phyloP scores from a whole-genome alignment of 1,140 invertebrate genomes.

The Drosophila carrolli region DNA sequence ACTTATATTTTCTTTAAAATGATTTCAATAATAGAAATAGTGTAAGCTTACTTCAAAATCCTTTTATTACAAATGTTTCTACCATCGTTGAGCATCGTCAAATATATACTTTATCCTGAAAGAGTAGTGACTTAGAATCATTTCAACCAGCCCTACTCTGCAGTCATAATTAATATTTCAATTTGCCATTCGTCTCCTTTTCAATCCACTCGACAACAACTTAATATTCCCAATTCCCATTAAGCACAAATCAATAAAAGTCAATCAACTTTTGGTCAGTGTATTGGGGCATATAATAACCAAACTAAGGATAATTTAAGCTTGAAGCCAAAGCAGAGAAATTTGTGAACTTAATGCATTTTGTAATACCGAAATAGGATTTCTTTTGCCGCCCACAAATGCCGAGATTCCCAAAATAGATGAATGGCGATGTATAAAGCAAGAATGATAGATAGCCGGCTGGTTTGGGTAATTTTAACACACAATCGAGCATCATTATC shows the following conservation, averaged over 20 bases:
- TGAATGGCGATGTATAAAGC: conserved; percentile 9
- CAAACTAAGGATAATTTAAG: conserved; percentile 24
- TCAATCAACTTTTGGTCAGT: conserved; percentile 39
- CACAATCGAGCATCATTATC: conserved; percentile 60
- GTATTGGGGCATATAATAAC: conserved; percentile 14
- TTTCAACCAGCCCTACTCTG: conserved; percentile 1
- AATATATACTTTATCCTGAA: neutral
- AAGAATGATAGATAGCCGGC: conserved; percentile 3
- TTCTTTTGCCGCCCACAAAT: conserved; percentile 33
- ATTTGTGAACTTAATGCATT: conserved; percentile 35
- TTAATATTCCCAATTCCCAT: conserved; percentile 47
- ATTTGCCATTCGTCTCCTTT: conserved; percentile 1
- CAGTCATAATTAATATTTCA: conserved; percentile 31
- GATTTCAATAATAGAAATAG: no score
- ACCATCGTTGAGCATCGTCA: no score
- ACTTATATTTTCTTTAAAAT: no score
- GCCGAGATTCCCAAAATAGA: neutral
- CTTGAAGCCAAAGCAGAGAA: conserved; percentile 3
- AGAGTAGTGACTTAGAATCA: neutral
- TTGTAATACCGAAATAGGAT: conserved; percentile 17
- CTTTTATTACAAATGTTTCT: no score
- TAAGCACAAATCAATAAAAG: conserved; percentile 40
- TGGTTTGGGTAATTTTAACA: conserved; percentile 35
- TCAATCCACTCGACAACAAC: conserved; percentile 8
- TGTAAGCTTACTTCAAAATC: no score